Evolutionary conservation across 2,113 vertebrate genomes (phyloP).

Genomic region (Melanostigma gelatinosum): DNA sequence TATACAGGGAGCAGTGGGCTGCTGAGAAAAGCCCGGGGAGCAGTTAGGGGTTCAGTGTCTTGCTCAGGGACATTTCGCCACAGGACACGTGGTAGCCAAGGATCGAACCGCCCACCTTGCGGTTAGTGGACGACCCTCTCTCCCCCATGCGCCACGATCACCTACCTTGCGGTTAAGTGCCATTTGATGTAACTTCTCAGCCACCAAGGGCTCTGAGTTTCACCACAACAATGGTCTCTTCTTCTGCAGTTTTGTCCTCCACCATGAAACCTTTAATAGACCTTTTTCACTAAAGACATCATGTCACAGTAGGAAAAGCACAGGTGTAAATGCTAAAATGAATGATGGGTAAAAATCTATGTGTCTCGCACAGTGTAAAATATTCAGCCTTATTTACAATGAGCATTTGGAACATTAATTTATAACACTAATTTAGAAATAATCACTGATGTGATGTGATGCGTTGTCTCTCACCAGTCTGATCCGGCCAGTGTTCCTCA

Average conservation of each 20-base stretch:
- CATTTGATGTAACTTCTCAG: too few species aligned
- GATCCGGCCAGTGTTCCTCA: conserved; percentile 95
- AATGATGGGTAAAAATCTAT: background rate
- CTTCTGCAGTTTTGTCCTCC: background rate
- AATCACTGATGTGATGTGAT: background rate
- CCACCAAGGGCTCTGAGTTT: too few species aligned
- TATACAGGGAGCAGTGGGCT: too few species aligned
- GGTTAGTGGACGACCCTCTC: too few species aligned
- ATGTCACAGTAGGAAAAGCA: background rate
- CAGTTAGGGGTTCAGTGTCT: too few species aligned
- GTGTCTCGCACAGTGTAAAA: background rate
- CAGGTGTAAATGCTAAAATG: background rate
- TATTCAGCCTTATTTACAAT: background rate
- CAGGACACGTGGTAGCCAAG: too few species aligned
- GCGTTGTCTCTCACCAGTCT: conserved; percentile 79
- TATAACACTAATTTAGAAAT: background rate
- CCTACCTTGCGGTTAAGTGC: too few species aligned
- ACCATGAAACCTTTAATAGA: background rate
- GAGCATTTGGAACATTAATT: background rate
- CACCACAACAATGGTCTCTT: background rate
- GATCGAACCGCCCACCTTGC: too few species aligned
- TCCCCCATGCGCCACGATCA: too few species aligned
- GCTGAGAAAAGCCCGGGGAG: too few species aligned
- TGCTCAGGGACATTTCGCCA: too few species aligned
- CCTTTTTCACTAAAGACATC: background rate